Conservation (phyloP, 1,140 invertebrate genomes). For the Rhagoletis pomonella region DNA sequence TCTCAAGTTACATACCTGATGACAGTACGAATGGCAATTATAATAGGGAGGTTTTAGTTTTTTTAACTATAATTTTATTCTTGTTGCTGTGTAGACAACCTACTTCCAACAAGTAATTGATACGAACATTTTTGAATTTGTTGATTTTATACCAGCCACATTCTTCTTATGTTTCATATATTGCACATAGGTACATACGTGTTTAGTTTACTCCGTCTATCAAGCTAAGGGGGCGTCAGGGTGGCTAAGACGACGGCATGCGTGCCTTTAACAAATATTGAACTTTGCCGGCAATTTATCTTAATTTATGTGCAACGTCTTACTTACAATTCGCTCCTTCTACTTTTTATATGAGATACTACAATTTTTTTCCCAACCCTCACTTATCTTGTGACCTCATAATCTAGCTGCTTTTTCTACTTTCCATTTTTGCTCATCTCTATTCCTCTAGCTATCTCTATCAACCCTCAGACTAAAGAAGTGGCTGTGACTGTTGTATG, state of each 20-base stretch:
- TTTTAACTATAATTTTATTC: neutral
- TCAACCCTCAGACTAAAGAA: slow-evolving; percentile 18
- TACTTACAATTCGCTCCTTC: neutral
- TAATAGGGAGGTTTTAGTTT: neutral
- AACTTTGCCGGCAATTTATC: slow-evolving; percentile 41
- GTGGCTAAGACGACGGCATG: neutral
- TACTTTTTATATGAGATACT: neutral
- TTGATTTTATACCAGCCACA: neutral
- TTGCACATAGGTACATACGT: neutral
- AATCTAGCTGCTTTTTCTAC: neutral
- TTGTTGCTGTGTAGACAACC: neutral
- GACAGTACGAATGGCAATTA: too few relatives aligned
- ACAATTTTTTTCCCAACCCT: neutral
- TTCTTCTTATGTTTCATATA: neutral
- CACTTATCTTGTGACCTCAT: neutral
- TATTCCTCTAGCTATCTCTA: neutral
- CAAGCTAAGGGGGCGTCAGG: neutral
- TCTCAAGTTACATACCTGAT: too few relatives aligned
- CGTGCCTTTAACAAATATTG: slow-evolving; percentile 31
- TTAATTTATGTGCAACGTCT: slow-evolving; percentile 28
- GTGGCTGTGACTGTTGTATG: slow-evolving; percentile 1
- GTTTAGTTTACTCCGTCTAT: neutral
- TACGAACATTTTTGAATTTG: neutral
- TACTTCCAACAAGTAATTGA: slow-evolving; percentile 18
- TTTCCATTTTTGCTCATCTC: neutral